Evolutionary conservation across 1,140 invertebrate genomes (phyloP), one percentile per base, ranked within the genome.

Genomic region (Drosophila grimshawi): DNA sequence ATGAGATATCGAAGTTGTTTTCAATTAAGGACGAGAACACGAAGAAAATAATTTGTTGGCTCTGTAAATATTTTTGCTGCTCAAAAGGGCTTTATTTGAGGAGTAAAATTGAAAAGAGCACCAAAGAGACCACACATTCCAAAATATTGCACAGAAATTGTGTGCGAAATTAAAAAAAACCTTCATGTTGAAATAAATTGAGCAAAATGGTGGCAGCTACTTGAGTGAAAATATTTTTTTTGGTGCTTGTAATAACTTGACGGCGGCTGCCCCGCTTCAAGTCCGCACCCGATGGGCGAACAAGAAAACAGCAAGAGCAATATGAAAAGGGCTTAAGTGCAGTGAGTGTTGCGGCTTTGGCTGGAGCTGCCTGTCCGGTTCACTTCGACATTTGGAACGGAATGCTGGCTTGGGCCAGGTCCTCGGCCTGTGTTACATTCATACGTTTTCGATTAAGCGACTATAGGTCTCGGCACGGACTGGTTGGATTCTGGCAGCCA

Each of bases 151-250:
- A 79, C 52, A 64, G 76, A 81, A 81, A 81, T 78, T 68, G 59
- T 68, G 68, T 78, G 79, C 71, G 65, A 81, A 81, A 81, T 78
- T 81, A 81, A 78, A 78, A 77, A 78, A 45, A 19, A 68, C 39
- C 73, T 74, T 66, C 70, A 88, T 83, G 83, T 83, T 71, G 72
- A 86, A 86, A 86, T 86, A 86, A 86, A 88, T 86, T 86, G 83
- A 86, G 83, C 83, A 77, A 86, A 88, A 86, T 88, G 71, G 76
- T 86, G 79, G 83, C 83, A 86, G 83, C 83, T 86, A 86, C 83
- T 86, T 86, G 88, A 86, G 83, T 86, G 83, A 82, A 86, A 86
- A 86, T 86, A 86, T 86, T 86, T 88, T 86, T 88, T 86, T 86
- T 60, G 57, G 83, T 55, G 68, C 80, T 86, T 88, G 83, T 83